Percentiles rank a stretch among this genome's conserved stretches.
These are phyloP conservation scores for Gallinago undulata DNA, from an alignment of 2,113 vertebrate genomes.

Conservation along the genomic window DNA sequence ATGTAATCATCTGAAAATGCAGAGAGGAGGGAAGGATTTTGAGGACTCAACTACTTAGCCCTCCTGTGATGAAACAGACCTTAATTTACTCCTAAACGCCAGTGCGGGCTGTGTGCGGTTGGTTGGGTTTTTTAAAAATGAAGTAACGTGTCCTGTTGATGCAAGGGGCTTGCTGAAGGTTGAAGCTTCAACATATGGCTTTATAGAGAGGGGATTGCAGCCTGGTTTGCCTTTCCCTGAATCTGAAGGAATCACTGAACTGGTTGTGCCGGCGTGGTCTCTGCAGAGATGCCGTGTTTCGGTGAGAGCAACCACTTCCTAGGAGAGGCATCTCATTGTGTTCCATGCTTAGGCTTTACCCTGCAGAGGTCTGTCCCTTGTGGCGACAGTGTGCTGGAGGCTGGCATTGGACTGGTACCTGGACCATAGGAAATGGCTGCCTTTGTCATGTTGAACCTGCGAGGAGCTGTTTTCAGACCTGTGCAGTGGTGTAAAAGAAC, in stretches of 20 bases:
- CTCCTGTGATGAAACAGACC: not conserved
- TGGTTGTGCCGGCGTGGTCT: not conserved
- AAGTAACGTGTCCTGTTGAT: not conserved
- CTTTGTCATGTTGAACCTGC: not conserved
- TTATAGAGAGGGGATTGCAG: not conserved
- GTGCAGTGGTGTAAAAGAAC: not conserved
- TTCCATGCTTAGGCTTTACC: not conserved
- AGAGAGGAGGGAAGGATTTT: not conserved
- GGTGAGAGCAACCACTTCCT: not conserved
- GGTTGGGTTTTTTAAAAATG: not conserved
- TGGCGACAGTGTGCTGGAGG: not conserved
- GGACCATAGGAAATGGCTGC: not conserved
- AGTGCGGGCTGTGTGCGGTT: too few relatives aligned
- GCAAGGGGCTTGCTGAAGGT: not conserved
- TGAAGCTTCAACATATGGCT: not conserved
- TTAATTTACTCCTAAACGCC: not conserved
- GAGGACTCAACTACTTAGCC: not conserved
- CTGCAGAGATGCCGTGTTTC: not conserved
- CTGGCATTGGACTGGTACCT: not conserved
- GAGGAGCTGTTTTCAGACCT: not conserved
- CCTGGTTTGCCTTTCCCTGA: accelerated
- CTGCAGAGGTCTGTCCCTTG: not conserved
- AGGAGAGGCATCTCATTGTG: not conserved
- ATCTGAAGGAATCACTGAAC: not conserved
- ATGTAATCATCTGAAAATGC: not conserved